Conservation (phyloP, 2,888 invertebrate genomes). For the Thysanoteuthis rhombus region DNA sequence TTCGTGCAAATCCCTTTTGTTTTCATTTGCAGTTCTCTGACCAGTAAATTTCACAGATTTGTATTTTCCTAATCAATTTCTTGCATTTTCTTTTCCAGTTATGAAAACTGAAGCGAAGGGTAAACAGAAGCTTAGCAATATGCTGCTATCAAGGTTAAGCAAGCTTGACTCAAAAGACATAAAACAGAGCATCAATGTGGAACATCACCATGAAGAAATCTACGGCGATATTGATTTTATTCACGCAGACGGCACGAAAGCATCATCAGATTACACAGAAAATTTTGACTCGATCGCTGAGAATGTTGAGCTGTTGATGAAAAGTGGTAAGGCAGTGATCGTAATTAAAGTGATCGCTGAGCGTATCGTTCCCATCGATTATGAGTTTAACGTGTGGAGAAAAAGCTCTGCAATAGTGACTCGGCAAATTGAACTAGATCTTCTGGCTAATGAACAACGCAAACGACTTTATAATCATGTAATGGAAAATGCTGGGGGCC, state of each 20-base stretch:
- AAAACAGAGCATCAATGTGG: conserved; percentile 55
- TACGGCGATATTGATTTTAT: conserved; percentile 55
- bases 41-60: neutral
- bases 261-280: conserved; percentile 43
- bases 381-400: conserved; percentile 64
- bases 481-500: conserved; percentile 49
- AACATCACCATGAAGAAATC: conserved; percentile 59
- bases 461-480: conserved; percentile 60
- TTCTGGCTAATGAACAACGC: conserved; percentile 62
- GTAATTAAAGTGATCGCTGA: conserved; percentile 65
- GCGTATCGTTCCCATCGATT: conserved; percentile 62
- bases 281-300: conserved; percentile 60
- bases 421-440: conserved; percentile 64
- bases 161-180: conserved; percentile 58
- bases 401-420: conserved; percentile 66
- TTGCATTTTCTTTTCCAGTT: conserved; percentile 14
- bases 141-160: conserved; percentile 51
- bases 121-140: conserved; percentile 50
- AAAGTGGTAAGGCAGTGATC: conserved; percentile 57
- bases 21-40: neutral
- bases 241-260: conserved; percentile 53
- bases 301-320: conserved; percentile 55
- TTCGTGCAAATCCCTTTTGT: neutral
- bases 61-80: neutral
- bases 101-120: conserved; percentile 20